Base-by-base conservation (phyloP, 2,797 vertebrate species). In the Perodicticus potto region DNA sequence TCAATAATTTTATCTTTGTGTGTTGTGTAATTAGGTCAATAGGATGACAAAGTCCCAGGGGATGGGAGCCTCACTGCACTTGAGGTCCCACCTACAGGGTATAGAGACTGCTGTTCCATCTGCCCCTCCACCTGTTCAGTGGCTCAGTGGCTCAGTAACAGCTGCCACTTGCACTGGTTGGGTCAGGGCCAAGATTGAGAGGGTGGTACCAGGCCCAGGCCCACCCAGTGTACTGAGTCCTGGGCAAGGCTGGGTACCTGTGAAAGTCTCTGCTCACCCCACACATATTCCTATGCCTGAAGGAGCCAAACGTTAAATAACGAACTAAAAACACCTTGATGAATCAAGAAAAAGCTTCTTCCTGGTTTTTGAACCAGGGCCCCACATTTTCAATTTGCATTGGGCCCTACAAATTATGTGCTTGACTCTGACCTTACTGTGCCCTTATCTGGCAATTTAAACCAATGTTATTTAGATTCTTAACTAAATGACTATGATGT, bases 381-480 rank as follows among this genome's bases (percentile, higher is more conserved):
- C 17, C 2, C 25, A 61, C 13, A 43, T 96, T 93, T 95, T 86
- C 9, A 77, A 86, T 92, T 94, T 88, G 13, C 7, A 37, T n/a
- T 27, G 34, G 32, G 32, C 27, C n/a, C 34, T 49, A 72, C 19
- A 93, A 80, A 67, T 82, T 37, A 76, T 40, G 11, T 63, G 70
- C 45, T 65, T 94, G 34, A 32, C 12, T 11, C 73, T 94, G 69
- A 89, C 20, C 53, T 34, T 72, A 20, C 37, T 37, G 72, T 37
- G 12, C 13, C 8, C 27, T 80, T 91, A 91, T 17, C 49, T 87
- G 34, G 19, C 14, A 69, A 86, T 91, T 61, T 16, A 70, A 94
- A 37, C 61, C 49, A 67, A 84, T 25, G 14, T 70, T 93, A 91
- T 77, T 95, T 90, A 96, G 70, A 94, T 74, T 93, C 40, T 93